These are phyloP conservation scores for Caenorhabditis inopinata DNA, from an alignment of 1,140 invertebrate species.

Conservation along the genomic window DNA sequence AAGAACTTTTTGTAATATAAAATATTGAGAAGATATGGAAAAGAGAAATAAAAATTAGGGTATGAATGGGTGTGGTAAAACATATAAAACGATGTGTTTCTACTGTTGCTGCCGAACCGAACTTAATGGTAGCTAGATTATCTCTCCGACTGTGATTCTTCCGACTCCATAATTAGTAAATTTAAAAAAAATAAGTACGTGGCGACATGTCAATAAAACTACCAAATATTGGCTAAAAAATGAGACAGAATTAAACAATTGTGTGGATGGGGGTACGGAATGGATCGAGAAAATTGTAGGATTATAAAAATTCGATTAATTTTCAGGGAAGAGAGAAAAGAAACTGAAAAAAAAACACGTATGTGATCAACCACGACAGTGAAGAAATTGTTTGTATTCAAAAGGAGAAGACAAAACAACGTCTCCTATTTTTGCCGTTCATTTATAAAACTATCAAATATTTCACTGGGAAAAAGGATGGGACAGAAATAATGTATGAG, in stretches of 20 bases:
- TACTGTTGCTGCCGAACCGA: not conserved
- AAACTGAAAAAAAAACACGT: not conserved
- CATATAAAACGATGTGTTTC: conserved; percentile 7
- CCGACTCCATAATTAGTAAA: conserved; percentile 8
- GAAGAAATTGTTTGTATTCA: not conserved
- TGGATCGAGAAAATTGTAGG: not conserved
- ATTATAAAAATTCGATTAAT: conserved; percentile 2
- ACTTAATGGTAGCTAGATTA: not conserved
- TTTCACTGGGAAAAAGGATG: conserved; percentile 11
- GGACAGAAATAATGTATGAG: not conserved
- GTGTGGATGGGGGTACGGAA: not conserved
- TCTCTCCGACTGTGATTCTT: not conserved
- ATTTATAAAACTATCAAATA: conserved; percentile 26
- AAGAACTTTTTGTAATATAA: not conserved
- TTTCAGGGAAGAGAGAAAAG: not conserved
- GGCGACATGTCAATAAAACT: conserved; percentile 28
- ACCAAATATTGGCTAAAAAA: conserved; percentile 10
- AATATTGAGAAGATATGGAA: not conserved
- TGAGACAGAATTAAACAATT: not conserved
- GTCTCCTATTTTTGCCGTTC: not conserved
- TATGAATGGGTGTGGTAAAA: not conserved
- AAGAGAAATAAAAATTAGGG: not conserved
- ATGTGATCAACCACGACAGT: not conserved
- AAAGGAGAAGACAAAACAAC: not conserved
- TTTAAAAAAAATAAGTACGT: not conserved